Conservation (phyloP, 2,888 invertebrate genomes). For the Dasysyrphus tricinctus region DNA sequence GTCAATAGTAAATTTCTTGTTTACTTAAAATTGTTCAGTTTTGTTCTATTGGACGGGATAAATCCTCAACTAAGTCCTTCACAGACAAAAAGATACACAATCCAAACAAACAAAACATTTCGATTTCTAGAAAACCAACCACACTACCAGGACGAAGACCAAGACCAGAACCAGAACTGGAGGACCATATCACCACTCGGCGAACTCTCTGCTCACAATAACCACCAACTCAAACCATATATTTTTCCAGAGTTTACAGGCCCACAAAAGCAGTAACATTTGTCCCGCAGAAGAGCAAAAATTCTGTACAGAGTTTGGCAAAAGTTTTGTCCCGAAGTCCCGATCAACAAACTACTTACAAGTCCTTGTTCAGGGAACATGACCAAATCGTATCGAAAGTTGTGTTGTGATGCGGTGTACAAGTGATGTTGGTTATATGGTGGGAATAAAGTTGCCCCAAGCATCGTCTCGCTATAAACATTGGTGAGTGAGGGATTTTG, state of each 20-base stretch:
- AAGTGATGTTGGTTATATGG: slow-evolving; percentile 70
- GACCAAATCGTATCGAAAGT: slow-evolving; percentile 73
- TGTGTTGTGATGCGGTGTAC: slow-evolving; percentile 61
- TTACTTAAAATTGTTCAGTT: slow-evolving; percentile 73
- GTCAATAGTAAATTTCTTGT: slow-evolving; percentile 75
- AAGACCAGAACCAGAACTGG: slow-evolving; percentile 2
- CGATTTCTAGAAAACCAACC: slow-evolving; percentile 54
- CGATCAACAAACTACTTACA: slow-evolving; percentile 76
- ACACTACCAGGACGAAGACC: background rate
- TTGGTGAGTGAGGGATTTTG: slow-evolving; percentile 21
- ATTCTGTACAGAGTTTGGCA: slow-evolving; percentile 53
- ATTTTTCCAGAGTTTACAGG: background rate
- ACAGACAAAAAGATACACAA: slow-evolving; percentile 71
- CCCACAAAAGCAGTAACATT: slow-evolving; percentile 66
- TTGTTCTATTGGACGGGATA: slow-evolving; percentile 68
- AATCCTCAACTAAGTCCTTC: slow-evolving; percentile 68
- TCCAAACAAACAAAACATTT: slow-evolving; percentile 69
- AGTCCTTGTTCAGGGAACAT: slow-evolving; percentile 72
- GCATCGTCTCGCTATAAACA: slow-evolving; percentile 26
- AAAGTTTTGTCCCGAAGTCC: slow-evolving; percentile 72
- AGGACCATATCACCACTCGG: slow-evolving; percentile 41
- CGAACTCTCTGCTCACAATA: background rate
- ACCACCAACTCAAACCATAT: background rate
- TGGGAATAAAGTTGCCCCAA: slow-evolving; percentile 68
- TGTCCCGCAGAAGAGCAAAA: slow-evolving; percentile 68